Evolutionary conservation across 1,140 invertebrate species (phyloP).

Genomic region (Ditylenchus dipsaci): DNA sequence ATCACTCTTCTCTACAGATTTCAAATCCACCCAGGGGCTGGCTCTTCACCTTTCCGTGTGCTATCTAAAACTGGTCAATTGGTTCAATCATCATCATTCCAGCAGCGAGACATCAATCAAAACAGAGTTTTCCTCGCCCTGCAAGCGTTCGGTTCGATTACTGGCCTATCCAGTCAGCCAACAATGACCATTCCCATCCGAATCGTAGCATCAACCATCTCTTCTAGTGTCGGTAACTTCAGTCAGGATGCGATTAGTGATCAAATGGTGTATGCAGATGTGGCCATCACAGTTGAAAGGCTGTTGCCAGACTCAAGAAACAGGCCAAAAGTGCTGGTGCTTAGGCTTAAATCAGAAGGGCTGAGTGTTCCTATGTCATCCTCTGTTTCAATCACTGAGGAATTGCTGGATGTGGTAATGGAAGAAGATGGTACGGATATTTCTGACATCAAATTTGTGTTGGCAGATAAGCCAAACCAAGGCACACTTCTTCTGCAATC

Average conservation of each 20-base stretch:
- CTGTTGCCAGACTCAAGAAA: neutral
- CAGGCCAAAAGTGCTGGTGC: neutral
- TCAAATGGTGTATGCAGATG: neutral
- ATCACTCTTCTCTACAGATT: neutral
- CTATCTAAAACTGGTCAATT: neutral
- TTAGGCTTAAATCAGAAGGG: neutral
- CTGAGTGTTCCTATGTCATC: neutral
- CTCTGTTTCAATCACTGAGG: neutral
- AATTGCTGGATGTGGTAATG: neutral
- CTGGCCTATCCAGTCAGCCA: neutral
- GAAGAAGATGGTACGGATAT: neutral
- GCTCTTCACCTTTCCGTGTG: neutral
- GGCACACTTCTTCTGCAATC: conserved; percentile 31
- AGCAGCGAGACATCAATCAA: neutral
- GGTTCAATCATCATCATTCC: neutral
- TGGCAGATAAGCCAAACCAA: conserved; percentile 17
- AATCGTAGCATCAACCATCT: neutral
- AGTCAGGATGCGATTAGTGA: too few relatives aligned
- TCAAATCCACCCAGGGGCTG: neutral
- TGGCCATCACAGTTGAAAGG: neutral
- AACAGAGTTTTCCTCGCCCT: conserved; percentile 1
- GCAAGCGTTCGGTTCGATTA: neutral
- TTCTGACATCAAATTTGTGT: conserved; percentile 13
- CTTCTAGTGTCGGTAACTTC: neutral
- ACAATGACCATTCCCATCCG: neutral